Conservation (phyloP, 1,140 invertebrate genomes). For the Tetramorium alpestre region DNA sequence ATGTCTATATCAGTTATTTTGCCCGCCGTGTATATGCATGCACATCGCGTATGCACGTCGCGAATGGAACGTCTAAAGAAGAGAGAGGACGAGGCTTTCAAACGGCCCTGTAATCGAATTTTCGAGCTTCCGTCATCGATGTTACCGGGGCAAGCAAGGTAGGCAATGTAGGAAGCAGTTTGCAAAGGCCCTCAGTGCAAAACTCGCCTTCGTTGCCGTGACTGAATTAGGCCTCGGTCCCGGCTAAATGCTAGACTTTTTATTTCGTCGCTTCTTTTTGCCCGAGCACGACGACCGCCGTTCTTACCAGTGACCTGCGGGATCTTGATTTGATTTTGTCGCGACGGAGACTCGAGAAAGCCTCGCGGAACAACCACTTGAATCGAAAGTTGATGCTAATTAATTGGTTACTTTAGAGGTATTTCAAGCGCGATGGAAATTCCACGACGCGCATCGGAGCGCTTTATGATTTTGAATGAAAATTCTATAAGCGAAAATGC, state of each 20-base stretch:
- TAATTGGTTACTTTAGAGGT: conserved; percentile 29
- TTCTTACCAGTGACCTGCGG: not conserved
- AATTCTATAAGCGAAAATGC: not conserved
- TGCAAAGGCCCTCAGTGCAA: conserved; percentile 65
- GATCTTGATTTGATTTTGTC: conserved; percentile 44
- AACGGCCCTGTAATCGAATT: conserved; percentile 73
- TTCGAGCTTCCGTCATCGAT: conserved; percentile 68
- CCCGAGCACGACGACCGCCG: not conserved
- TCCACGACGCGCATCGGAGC: not conserved
- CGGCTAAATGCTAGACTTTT: conserved; percentile 56
- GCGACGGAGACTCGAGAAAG: not conserved
- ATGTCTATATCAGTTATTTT: not conserved
- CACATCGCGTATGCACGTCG: not conserved
- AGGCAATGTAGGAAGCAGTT: conserved; percentile 51
- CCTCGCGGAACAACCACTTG: not conserved
- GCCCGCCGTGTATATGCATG: not conserved
- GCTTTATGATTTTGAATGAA: not conserved
- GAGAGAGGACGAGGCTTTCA: conserved; percentile 72
- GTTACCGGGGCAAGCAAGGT: conserved; percentile 49
- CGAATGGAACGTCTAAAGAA: conserved; percentile 44
- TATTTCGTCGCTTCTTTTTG: conserved; percentile 32
- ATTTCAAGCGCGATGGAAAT: not conserved
- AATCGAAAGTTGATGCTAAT: conserved; percentile 20
- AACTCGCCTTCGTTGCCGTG: conserved; percentile 50
- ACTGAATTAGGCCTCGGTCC: conserved; percentile 59